Evolutionary conservation across 2,113 vertebrate genomes (phyloP), one percentile per base, ranked within the genome.

Genomic region (Onychorhynchus coronatus): DNA sequence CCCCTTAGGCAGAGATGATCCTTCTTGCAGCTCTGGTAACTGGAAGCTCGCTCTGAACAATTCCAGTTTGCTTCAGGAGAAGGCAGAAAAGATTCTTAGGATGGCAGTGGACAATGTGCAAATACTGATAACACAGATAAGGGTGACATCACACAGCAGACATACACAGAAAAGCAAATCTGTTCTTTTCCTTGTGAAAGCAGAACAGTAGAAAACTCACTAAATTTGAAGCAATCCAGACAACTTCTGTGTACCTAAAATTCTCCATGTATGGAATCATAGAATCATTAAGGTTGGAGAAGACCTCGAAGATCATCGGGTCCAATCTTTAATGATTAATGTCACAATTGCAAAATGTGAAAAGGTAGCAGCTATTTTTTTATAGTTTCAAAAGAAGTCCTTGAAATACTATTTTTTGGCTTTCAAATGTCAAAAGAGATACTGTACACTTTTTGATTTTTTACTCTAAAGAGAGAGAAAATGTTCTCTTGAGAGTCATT

Each of bases 81-180:
- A 84, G 59, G n/a, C 21, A 49, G n/a, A 65, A 62, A 61, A 74
- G 28, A 18, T 4, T 42, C 20, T 46, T 46, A 35, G 58, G 20
- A 2, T 30, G 35, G 30, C 27, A 53, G 6, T 8, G 44, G 23
- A 5, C 47, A 66, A 7, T 6, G 4, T n/a, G 30, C 31, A 71
- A 49, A 28, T 46, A 4, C 37, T 67, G 56, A 11, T 9, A 8
- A 8, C 16, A 42, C 13, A 62, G 33, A 7, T 37, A 16, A 37
- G 20, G 28, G 19, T 72, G 46, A 8, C 39, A 44, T 5, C 39
- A 35, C 0, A 0, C 6, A n/a, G 23, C 31, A 65, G 23, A 30
- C 1, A 0, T 3, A 9, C 8, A 7, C 2, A 4, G 37, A 28
- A 56, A 8, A 42, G 16, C 27, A 37, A 9, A 4, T 55, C 49